These are phyloP conservation scores for Gymnosoma rotundatum DNA, from an alignment of 2,888 invertebrate species.

Conservation along the genomic window DNA sequence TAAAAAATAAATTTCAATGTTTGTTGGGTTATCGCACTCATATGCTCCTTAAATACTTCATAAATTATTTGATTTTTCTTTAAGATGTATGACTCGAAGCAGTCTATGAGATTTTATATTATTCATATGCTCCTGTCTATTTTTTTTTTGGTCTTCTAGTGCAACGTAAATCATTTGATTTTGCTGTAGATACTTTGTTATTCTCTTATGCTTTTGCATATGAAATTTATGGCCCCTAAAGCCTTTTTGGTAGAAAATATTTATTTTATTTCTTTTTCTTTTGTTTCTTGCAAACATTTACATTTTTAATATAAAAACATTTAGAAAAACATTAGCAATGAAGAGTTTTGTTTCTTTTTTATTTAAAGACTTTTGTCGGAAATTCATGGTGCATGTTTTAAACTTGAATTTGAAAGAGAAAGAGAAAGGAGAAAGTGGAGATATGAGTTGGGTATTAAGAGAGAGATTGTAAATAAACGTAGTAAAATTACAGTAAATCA, in stretches of 20 bases:
- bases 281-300: constrained; percentile 20
- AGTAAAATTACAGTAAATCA: constrained; percentile 59
- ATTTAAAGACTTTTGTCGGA: constrained; percentile 11
- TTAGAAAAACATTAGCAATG: constrained; percentile 66
- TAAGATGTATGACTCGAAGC: constrained; percentile 53
- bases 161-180: not conserved
- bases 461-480: constrained; percentile 1
- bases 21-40: constrained; percentile 38
- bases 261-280: constrained; percentile 17
- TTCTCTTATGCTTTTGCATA: constrained; percentile 41
- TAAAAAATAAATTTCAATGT: not conserved
- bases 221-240: constrained; percentile 59
- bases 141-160: not conserved
- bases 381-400: constrained; percentile 11
- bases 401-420: not conserved
- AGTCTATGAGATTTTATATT: not conserved
- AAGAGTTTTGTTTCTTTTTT: constrained; percentile 27
- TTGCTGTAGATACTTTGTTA: not conserved
- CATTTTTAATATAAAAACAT: constrained; percentile 44
- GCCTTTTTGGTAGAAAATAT: constrained; percentile 26
- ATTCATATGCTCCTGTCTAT: not conserved
- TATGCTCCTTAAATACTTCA: constrained; percentile 34
- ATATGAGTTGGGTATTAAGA: not conserved
- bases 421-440: not conserved
- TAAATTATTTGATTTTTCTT: constrained; percentile 59